Evolutionary conservation across 2,797 vertebrate species (phyloP).

Genomic region (Dryobates pubescens): DNA sequence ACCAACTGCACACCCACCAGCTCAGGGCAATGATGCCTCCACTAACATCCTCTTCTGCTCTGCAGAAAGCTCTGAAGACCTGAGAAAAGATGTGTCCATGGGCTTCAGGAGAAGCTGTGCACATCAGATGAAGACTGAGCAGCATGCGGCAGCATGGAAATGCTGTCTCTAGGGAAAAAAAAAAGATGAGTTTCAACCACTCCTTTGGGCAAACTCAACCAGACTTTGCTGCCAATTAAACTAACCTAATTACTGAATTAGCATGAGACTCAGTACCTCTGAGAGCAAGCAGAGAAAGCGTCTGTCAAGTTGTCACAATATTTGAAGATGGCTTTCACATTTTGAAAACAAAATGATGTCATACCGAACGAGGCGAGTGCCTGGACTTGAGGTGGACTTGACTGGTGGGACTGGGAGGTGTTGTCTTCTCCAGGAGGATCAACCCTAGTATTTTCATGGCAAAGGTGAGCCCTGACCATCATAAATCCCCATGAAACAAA

Average conservation of each 20-base stretch:
- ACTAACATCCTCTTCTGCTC: not conserved
- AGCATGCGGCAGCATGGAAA: not conserved
- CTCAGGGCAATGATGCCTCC: not conserved
- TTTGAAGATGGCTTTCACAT: not conserved
- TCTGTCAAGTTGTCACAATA: not conserved
- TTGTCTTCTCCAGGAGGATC: not conserved
- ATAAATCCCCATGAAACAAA: accelerated
- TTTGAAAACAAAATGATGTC: not conserved
- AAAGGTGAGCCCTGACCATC: not conserved
- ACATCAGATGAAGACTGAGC: accelerated
- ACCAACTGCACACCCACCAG: accelerated
- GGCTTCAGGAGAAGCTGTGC: not conserved
- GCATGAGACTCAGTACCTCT: not conserved
- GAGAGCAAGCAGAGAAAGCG: not conserved
- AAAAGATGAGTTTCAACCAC: not conserved
- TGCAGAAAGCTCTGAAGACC: not conserved
- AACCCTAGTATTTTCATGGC: accelerated
- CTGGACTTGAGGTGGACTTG: accelerated
- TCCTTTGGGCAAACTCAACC: not conserved
- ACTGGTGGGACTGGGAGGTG: not conserved
- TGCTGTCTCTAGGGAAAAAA: not conserved
- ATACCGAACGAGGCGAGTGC: accelerated
- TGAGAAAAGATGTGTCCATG: accelerated
- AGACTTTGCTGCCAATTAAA: not conserved
- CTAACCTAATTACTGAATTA: not conserved